Evolutionary conservation across 2,797 vertebrate species (phyloP), one percentile per base, ranked within the genome.

Genomic region (Ataeniobius toweri): DNA sequence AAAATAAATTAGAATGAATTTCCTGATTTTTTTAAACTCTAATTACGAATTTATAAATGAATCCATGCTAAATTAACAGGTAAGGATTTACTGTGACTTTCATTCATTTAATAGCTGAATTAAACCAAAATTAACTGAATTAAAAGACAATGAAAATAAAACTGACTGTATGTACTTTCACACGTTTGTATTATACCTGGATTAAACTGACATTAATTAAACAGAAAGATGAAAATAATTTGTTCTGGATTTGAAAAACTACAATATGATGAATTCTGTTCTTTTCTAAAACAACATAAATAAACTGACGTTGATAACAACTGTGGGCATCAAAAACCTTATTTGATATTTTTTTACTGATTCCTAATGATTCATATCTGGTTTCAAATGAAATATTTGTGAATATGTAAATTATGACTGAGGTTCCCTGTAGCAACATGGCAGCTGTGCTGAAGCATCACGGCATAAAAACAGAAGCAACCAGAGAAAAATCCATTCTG

Each of bases 391-490:
- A 44, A 68, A 26, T 44, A 1, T 24, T 26, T 9, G 24, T 56
- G 22, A n/a, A 56, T 26, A 14, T 59, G 3, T 20, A 13, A 59
- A 13, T 59, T 14, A 26, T 5, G n/a, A 59, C 28, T 4, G 10
- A 59, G 58, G 7, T 24, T 16, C 5, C 24, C 63, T 55, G 63
- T 0, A 53, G 41, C 69, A 53, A 63, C 6, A 72, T 53, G 76
- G 56, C 67, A 14, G 67, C 53, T 5, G 3, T n/a, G 4, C 53
- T 8, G 68, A 71, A 13, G 13, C 70, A 73, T 72, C 76, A 65
- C 70, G 65, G 56, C 56, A 72, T 0, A 28, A 56, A 59, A 50
- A 71, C 56, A 78, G 58, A 72, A 65, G 50, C 61, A 41, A 68
- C 36, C 56, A 0, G 0, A 24, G 39, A 24, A 26, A 77, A 0